A percentile compares a stretch with the other conserved stretches of the same genome.
These are phyloP conservation scores for Neolamprologus toae DNA, from an alignment of 2,113 vertebrate species.

Conservation along the genomic window DNA sequence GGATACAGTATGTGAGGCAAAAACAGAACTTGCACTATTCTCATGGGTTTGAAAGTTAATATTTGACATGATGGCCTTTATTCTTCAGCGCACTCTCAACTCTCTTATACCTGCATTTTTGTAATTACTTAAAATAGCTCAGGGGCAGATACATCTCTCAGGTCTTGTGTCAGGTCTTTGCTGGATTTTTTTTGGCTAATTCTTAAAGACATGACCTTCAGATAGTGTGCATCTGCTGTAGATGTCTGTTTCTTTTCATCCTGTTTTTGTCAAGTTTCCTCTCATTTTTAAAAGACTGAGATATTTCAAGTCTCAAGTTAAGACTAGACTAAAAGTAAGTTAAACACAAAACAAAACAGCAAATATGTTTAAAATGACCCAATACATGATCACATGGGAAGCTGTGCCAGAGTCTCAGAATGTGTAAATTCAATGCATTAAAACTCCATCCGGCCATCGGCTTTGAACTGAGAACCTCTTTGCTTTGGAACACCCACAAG, in stretches of 20 bases:
- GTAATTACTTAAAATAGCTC: background rate
- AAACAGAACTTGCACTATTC: background rate
- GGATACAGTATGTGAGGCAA: background rate
- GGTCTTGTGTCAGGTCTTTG: background rate
- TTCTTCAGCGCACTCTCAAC: background rate
- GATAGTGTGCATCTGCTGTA: background rate
- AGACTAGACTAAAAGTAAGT: background rate
- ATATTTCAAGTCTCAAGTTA: background rate
- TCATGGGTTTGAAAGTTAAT: background rate
- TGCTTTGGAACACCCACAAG: background rate
- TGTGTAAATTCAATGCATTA: background rate
- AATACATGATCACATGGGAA: background rate
- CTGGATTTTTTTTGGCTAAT: background rate
- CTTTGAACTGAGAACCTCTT: background rate
- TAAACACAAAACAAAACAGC: background rate
- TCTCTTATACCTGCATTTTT: background rate
- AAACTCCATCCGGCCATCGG: rapidly evolving
- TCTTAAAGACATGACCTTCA: background rate
- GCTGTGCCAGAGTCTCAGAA: background rate
- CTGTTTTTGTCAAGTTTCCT: background rate
- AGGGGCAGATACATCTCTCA: rapidly evolving
- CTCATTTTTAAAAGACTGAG: background rate
- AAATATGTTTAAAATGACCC: rapidly evolving
- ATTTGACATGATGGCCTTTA: background rate
- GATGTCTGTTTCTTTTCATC: background rate